These are phyloP conservation scores for Macrosoma leucophasiata DNA, from an alignment of 2,888 invertebrate genomes.

Conservation along the genomic window DNA sequence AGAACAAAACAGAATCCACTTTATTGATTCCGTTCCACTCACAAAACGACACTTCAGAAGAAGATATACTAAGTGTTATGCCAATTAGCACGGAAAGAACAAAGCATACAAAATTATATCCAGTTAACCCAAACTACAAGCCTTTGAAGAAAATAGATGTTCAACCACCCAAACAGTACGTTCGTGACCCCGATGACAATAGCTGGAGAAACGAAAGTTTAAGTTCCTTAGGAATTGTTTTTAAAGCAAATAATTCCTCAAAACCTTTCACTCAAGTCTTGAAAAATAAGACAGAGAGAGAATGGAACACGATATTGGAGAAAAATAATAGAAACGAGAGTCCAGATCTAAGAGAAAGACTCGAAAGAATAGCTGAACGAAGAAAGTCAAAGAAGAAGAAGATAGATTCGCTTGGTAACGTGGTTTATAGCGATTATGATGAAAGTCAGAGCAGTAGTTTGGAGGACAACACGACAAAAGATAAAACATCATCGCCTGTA, in stretches of 20 bases:
- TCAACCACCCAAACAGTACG: conserved; percentile 47
- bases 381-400: conserved; percentile 60
- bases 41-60: conserved; percentile 6
- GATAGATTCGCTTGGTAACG: conserved; percentile 46
- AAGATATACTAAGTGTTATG: conserved; percentile 43
- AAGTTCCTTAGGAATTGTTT: conserved; percentile 64
- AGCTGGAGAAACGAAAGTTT: conserved; percentile 70
- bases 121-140: conserved; percentile 55
- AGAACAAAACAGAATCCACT: not conserved
- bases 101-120: conserved; percentile 41
- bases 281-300: conserved; percentile 62
- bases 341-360: conserved; percentile 51
- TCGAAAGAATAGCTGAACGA: conserved; percentile 61
- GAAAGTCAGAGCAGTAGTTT: conserved; percentile 40
- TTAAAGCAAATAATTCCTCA: conserved; percentile 62
- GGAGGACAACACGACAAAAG: conserved; percentile 32
- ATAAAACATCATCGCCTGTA: too few relatives aligned
- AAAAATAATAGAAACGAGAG: conserved; percentile 43
- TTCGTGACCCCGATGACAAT: conserved; percentile 63
- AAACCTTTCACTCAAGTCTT: conserved; percentile 63
- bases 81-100: conserved; percentile 42
- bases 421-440: conserved; percentile 53
- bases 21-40: not conserved
- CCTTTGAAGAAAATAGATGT: conserved; percentile 62
- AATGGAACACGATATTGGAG: conserved; percentile 42